Conservation (phyloP, 2,113 vertebrate species). For the Cochlearius cochlearius region DNA sequence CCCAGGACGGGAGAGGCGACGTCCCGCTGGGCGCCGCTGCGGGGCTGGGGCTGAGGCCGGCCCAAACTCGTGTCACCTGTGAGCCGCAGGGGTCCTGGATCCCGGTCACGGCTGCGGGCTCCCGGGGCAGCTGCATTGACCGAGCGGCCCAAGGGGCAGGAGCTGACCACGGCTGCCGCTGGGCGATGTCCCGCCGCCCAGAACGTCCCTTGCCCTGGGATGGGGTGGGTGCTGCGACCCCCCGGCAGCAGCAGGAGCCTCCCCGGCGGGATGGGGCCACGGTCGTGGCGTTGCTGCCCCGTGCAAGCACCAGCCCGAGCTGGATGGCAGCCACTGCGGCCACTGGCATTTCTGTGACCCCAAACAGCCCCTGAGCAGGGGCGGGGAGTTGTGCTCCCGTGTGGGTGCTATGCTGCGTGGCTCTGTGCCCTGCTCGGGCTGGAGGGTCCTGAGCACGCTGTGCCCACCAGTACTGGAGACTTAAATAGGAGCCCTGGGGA, state of each 20-base stretch:
- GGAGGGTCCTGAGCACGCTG: not conserved
- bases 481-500: not conserved
- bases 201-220: rapidly evolving
- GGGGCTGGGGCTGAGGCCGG: not conserved
- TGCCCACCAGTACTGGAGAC: not conserved
- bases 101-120: rapidly evolving
- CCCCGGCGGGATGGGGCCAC: rapidly evolving
- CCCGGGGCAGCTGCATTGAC: rapidly evolving
- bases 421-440: not conserved
- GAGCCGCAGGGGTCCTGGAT: rapidly evolving
- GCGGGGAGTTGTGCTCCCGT: not conserved
- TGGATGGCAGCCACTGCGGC: not conserved
- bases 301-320: not conserved
- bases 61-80: not conserved
- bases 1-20: rapidly evolving
- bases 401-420: rapidly evolving
- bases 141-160: not conserved
- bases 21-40: rapidly evolving
- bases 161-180: rapidly evolving
- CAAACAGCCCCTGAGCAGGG: not conserved
- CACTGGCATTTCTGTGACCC: rapidly evolving
- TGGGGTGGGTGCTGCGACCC: not conserved
- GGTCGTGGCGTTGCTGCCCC: rapidly evolving
- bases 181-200: rapidly evolving
- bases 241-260: not conserved